Percentiles rank a stretch among this genome's conserved stretches.
phyloP scores from a whole-genome alignment of 2,888 invertebrate species.

The Lampropteryx suffumata region DNA sequence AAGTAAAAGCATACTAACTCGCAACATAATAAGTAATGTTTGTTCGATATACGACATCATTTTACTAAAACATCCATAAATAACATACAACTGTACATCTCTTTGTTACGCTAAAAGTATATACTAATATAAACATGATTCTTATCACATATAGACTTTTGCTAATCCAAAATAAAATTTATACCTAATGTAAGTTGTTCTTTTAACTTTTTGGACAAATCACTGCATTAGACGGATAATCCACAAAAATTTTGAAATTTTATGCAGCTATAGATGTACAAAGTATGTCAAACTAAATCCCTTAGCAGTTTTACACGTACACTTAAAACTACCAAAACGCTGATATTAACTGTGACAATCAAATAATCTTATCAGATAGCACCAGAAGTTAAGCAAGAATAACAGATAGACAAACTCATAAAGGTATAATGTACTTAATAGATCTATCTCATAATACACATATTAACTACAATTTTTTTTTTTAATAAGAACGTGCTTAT shows the following conservation, averaged over 20 bases:
- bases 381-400: constrained; percentile 28
- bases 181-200: too few relatives aligned
- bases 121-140: background rate
- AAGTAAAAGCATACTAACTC: constrained; percentile 43
- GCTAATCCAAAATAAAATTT: background rate
- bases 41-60: constrained; percentile 34
- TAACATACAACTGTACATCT: constrained; percentile 16
- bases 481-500: too few relatives aligned
- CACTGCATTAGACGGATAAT: too few relatives aligned
- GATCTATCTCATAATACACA: too few relatives aligned
- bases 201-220: background rate
- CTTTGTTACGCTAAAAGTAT: constrained; percentile 9
- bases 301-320: too few relatives aligned
- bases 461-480: too few relatives aligned
- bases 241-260: too few relatives aligned
- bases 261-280: too few relatives aligned
- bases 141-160: constrained; percentile 8
- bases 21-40: constrained; percentile 44
- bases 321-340: too few relatives aligned
- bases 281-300: too few relatives aligned
- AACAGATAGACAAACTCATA: constrained; percentile 4
- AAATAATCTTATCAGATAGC: constrained; percentile 17
- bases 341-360: background rate
- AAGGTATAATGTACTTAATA: too few relatives aligned
- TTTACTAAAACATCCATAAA: background rate